Evolutionary conservation across 2,888 invertebrate genomes (phyloP).

Genomic region (Aleiodes leptofemur): DNA sequence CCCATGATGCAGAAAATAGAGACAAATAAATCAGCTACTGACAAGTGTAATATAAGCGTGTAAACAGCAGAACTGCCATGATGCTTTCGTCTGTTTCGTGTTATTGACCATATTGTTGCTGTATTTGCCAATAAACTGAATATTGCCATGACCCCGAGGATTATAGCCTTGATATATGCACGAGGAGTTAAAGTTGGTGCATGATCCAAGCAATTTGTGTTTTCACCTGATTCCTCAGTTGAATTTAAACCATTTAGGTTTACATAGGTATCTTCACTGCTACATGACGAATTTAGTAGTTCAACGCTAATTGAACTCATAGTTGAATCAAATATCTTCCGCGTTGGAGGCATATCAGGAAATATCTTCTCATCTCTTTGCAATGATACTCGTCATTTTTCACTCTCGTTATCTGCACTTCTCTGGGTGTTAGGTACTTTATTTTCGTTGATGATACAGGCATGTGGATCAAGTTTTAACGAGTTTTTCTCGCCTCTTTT

Average conservation of each 20-base stretch:
- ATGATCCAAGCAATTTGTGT: constrained; percentile 78
- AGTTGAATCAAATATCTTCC: neutral
- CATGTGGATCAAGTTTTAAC: neutral
- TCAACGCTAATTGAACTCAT: constrained; percentile 6
- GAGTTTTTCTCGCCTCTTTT: neutral
- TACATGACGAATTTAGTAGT: neutral
- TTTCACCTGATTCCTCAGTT: constrained; percentile 48
- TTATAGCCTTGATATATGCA: constrained; percentile 81
- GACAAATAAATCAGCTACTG: constrained; percentile 88
- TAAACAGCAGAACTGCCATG: constrained; percentile 85
- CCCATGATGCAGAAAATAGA: constrained; percentile 88
- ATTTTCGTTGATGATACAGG: neutral
- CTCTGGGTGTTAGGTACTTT: neutral
- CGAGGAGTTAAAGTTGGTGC: constrained; percentile 82
- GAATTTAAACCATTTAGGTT: neutral
- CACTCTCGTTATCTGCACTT: neutral
- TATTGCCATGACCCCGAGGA: constrained; percentile 83
- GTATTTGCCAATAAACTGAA: constrained; percentile 85
- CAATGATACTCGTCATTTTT: neutral
- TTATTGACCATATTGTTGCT: constrained; percentile 86
- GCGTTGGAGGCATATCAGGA: neutral
- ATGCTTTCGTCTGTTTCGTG: constrained; percentile 79
- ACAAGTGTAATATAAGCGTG: constrained; percentile 87
- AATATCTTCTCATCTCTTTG: constrained; percentile 3
- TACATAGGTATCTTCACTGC: neutral